These are phyloP conservation scores for Allophyes oxyacanthae DNA, from an alignment of 2,888 invertebrate genomes.

Conservation along the genomic window DNA sequence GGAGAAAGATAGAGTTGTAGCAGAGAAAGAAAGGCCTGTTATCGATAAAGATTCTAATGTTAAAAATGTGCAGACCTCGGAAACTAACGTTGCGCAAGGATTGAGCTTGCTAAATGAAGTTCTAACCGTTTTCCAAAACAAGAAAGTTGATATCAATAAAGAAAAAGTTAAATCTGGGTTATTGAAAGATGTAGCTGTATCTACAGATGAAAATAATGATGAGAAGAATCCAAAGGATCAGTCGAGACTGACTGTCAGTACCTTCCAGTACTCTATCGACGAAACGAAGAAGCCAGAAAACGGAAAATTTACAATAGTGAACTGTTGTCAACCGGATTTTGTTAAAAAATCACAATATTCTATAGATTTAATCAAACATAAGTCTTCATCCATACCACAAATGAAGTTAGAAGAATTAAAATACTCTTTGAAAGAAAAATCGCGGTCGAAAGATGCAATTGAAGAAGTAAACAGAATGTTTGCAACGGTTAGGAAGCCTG, in stretches of 20 bases:
- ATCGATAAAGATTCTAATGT: slow-evolving; percentile 31
- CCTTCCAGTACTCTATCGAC: slow-evolving; percentile 72
- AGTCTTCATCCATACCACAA: slow-evolving; percentile 83
- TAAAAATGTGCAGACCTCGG: slow-evolving; percentile 72
- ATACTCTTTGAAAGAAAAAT: slow-evolving; percentile 73
- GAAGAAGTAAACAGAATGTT: slow-evolving; percentile 85
- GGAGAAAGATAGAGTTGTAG: slow-evolving; percentile 29
- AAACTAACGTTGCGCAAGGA: slow-evolving; percentile 68
- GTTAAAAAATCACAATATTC: slow-evolving; percentile 56
- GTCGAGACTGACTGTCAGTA: slow-evolving; percentile 55
- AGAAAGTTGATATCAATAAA: slow-evolving; percentile 64
- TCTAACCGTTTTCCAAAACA: slow-evolving; percentile 77
- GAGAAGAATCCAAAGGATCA: slow-evolving; percentile 46
- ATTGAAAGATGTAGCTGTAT: slow-evolving; percentile 72
- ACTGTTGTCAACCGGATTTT: slow-evolving; percentile 63
- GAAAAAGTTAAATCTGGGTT: slow-evolving; percentile 59
- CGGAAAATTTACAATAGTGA: slow-evolving; percentile 68
- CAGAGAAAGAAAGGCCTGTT: slow-evolving; percentile 8
- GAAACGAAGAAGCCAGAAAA: slow-evolving; percentile 51
- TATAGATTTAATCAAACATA: slow-evolving; percentile 71
- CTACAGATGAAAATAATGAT: slow-evolving; percentile 64
- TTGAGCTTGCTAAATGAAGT: slow-evolving; percentile 80
- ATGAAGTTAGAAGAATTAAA: slow-evolving; percentile 84
- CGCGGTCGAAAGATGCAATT: slow-evolving; percentile 76
- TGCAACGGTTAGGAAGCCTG: slow-evolving; percentile 72